These are phyloP conservation scores for Carpatolechia fugitivella DNA, from an alignment of 2,888 invertebrate genomes.

Conservation along the genomic window DNA sequence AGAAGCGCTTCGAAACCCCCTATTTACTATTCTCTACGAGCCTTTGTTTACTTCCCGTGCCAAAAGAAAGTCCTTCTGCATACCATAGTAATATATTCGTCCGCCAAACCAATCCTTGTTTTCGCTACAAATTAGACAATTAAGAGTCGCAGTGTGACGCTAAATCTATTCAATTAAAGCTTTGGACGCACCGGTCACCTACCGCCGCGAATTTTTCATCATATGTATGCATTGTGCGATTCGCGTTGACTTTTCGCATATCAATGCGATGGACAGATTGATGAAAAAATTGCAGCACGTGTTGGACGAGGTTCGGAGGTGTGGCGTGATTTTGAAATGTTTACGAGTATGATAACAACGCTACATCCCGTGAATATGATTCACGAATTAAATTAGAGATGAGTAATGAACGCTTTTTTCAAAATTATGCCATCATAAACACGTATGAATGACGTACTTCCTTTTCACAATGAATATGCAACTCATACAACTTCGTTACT, in stretches of 20 bases:
- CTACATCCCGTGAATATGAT: slow-evolving; percentile 6
- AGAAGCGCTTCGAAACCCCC: slow-evolving; percentile 40
- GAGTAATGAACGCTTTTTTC: not conserved
- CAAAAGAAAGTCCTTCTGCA: slow-evolving; percentile 75
- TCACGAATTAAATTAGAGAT: not conserved
- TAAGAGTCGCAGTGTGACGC: slow-evolving; percentile 67
- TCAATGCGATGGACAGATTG: slow-evolving; percentile 70
- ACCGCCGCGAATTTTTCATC: slow-evolving; percentile 76
- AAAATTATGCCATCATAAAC: not conserved
- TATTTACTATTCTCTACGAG: slow-evolving; percentile 62
- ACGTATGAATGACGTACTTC: too few relatives aligned
- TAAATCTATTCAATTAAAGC: slow-evolving; percentile 77
- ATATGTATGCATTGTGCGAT: slow-evolving; percentile 76
- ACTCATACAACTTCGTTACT: too few relatives aligned
- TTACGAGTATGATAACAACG: slow-evolving; percentile 1
- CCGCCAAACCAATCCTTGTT: slow-evolving; percentile 63
- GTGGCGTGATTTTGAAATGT: slow-evolving; percentile 45
- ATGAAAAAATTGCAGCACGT: slow-evolving; percentile 62
- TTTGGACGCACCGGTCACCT: slow-evolving; percentile 68
- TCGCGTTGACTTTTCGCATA: slow-evolving; percentile 70
- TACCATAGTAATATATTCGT: slow-evolving; percentile 70
- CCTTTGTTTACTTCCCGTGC: slow-evolving; percentile 59
- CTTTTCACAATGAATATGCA: too few relatives aligned
- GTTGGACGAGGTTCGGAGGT: slow-evolving; percentile 47
- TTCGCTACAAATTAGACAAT: slow-evolving; percentile 78